Base-by-base conservation (phyloP, 1,140 invertebrate species). In the Tetramorium parvispinum region DNA sequence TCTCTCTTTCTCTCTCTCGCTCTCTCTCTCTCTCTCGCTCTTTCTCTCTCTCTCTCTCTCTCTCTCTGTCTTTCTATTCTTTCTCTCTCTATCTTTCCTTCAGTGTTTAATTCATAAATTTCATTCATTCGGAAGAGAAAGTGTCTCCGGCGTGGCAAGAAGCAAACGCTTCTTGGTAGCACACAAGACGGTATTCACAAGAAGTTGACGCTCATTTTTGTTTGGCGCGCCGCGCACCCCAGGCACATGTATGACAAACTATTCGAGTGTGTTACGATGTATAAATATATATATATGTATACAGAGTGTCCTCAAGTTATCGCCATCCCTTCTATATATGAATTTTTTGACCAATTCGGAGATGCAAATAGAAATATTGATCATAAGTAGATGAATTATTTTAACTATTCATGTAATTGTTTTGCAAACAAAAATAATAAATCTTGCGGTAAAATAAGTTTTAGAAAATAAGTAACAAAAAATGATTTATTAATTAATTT, bases 201-300 rank as follows among this genome's bases (percentile, higher is more conserved):
- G 98, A 98, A 98, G 98, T 98, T 98, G 98, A 98, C 97, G 97
- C 97, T 98, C 97, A 98, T 98, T 98, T 97, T 98, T 97, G 97
- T 97, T 97, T 97, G 97, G 97, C 96, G 93, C 94, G 94, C 92
- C 90, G 87, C 85, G 90, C 87, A 87, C 87, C 90, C 87, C 91
- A 87, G 79, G 78, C 79, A 85, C 73, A 91, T 91, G 87, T 89
- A 89, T 90, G 81, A 87, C 66, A 89, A 90, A 85, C 57, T 89
- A 71, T 87, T 82, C 85, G 88, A 90, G 46, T 85, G 86, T 88
- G 86, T 82, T 49, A 75, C 79, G 40, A 83, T 59, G 77, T 90
- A 70, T 37, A 78, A 76, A 43, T 57, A 63, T 83, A 43, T 57
- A 63, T 83, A 83, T 87, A 83, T 89, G 77, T 59, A 85, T 66